Evolutionary conservation across 1,140 invertebrate genomes (phyloP).

Genomic region (Venturia canescens): DNA sequence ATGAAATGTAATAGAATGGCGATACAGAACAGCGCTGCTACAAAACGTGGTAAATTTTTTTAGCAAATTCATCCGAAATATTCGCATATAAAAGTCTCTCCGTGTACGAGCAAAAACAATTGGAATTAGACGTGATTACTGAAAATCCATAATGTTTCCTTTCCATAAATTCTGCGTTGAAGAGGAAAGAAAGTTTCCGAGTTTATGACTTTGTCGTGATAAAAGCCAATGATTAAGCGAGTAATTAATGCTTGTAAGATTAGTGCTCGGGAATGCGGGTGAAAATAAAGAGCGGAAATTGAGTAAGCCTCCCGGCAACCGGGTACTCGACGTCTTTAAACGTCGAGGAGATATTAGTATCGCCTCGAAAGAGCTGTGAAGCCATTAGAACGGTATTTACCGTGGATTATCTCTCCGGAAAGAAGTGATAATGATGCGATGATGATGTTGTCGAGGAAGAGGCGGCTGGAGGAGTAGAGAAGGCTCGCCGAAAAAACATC

Average conservation of each 20-base stretch:
- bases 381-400: conserved; percentile 4
- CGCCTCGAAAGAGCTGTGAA: conserved; percentile 6
- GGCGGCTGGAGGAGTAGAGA: not conserved
- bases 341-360: not conserved
- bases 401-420: not conserved
- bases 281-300: not conserved
- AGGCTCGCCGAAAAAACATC: not conserved
- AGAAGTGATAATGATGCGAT: not conserved
- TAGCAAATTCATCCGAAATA: too few species aligned
- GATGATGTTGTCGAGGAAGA: not conserved
- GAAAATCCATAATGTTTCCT: too few species aligned
- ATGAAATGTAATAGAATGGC: too few species aligned
- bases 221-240: not conserved
- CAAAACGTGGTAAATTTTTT: too few species aligned
- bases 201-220: not conserved
- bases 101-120: too few species aligned
- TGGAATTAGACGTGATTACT: too few species aligned
- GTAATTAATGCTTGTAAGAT: not conserved
- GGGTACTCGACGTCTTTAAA: not conserved
- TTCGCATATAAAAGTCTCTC: too few species aligned
- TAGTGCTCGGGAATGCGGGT: not conserved
- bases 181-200: too few species aligned
- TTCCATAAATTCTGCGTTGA: too few species aligned
- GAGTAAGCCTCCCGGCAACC: not conserved
- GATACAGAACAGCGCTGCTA: too few species aligned